Conservation (phyloP, 2,113 vertebrate genomes). For the Macaca nemestrina region DNA sequence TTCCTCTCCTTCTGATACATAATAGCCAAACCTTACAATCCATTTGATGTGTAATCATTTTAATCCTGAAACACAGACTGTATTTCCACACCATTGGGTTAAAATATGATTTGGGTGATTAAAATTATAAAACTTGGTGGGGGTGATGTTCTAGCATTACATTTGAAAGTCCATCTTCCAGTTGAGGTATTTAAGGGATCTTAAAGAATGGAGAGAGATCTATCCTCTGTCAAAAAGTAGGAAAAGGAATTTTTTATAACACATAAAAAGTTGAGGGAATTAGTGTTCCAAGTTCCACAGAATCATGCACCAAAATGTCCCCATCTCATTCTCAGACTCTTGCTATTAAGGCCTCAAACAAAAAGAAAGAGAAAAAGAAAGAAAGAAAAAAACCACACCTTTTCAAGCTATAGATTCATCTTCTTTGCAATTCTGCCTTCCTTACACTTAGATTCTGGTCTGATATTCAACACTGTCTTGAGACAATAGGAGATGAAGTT, state of each 20-base stretch:
- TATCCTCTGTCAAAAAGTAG: neutral
- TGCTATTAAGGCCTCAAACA: neutral
- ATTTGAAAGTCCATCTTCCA: neutral
- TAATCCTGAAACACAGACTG: neutral
- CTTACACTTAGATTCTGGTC: neutral
- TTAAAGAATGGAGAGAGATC: neutral
- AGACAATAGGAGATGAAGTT: neutral
- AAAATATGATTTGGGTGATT: neutral
- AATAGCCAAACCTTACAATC: neutral
- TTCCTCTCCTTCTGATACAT: neutral
- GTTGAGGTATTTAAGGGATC: neutral
- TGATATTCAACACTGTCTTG: neutral
- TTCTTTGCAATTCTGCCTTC: neutral
- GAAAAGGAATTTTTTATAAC: neutral
- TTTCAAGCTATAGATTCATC: neutral
- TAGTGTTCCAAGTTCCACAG: neutral
- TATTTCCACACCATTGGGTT: neutral
- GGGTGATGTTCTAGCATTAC: neutral
- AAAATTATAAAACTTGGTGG: neutral
- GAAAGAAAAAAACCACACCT: rapidly evolving
- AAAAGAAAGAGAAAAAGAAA: neutral
- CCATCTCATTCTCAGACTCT: neutral
- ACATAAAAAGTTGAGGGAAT: neutral
- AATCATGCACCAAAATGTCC: neutral
- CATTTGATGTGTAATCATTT: neutral